Evolutionary conservation across 2,888 invertebrate genomes (phyloP).

Genomic region (Andrena haemorrhoa): DNA sequence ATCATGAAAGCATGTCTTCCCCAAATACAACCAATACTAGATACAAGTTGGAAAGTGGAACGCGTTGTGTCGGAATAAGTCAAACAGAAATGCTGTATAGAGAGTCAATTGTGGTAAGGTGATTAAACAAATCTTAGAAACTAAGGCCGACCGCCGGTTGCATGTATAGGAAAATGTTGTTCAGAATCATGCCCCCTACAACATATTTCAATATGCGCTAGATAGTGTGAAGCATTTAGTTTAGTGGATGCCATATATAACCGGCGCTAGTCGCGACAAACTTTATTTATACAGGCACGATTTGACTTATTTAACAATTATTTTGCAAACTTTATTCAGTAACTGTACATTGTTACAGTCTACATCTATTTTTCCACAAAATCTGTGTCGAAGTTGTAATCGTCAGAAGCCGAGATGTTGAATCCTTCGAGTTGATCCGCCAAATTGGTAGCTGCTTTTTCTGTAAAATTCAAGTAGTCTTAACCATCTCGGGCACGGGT

Average conservation of each 20-base stretch:
- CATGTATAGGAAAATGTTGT: too few relatives aligned
- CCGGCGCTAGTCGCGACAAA: conserved; percentile 7
- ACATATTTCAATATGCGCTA: too few relatives aligned
- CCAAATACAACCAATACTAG: too few relatives aligned
- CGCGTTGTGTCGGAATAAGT: too few relatives aligned
- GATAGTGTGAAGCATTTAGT: not conserved
- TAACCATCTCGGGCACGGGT: too few relatives aligned
- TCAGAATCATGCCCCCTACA: too few relatives aligned
- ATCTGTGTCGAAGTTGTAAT: conserved; percentile 88
- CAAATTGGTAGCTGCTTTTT: conserved; percentile 88
- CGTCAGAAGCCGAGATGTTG: conserved; percentile 85
- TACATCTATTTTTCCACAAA: conserved; percentile 78
- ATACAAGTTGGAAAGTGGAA: too few relatives aligned
- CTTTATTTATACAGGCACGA: conserved; percentile 13
- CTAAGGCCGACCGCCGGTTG: too few relatives aligned
- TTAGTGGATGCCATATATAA: conserved; percentile 1
- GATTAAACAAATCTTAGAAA: too few relatives aligned
- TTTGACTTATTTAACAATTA: not conserved
- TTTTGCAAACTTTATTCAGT: conserved; percentile 17
- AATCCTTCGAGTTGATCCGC: conserved; percentile 89
- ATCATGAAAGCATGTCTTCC: too few relatives aligned
- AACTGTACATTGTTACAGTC: not conserved
- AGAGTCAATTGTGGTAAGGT: too few relatives aligned
- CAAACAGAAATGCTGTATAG: too few relatives aligned
- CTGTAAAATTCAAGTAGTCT: conserved; percentile 77